A percentile compares a stretch with the other conserved stretches of the same genome.
phyloP scores from a whole-genome alignment of 2,888 invertebrate species.

The Eurois occulta region DNA sequence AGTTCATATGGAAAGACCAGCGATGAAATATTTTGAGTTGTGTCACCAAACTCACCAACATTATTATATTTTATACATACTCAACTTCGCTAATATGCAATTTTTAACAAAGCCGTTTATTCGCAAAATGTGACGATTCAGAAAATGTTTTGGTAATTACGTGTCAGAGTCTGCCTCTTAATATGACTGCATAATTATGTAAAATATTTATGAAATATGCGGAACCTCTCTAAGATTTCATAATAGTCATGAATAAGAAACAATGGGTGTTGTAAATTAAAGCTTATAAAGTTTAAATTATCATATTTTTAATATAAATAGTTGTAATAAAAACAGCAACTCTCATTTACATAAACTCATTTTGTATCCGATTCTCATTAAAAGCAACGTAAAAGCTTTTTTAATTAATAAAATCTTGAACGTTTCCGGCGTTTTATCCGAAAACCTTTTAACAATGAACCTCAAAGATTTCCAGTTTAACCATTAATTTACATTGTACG shows the following conservation, averaged over 20 bases:
- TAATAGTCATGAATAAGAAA: slow-evolving; percentile 16
- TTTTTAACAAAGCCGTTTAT: not conserved
- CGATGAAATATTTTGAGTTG: not conserved
- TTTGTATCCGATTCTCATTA: slow-evolving; percentile 45
- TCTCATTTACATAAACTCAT: slow-evolving; percentile 48
- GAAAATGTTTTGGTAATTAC: not conserved
- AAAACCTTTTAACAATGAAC: slow-evolving; percentile 58
- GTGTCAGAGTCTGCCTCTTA: not conserved
- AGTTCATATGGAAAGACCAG: not conserved
- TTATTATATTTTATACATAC: not conserved
- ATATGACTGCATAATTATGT: not conserved
- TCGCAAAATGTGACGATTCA: not conserved
- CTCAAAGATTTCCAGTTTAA: slow-evolving; percentile 51
- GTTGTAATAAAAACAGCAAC: slow-evolving; percentile 14
- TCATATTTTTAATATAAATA: slow-evolving; percentile 19
- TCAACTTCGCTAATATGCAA: not conserved
- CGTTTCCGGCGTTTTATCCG: slow-evolving; percentile 46
- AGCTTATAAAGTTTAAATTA: slow-evolving; percentile 29
- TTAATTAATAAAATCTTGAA: slow-evolving; percentile 56
- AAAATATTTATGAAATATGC: not conserved
- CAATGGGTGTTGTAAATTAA: slow-evolving; percentile 20
- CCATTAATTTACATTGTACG: slow-evolving; percentile 45
- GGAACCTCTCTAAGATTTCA: slow-evolving; percentile 30
- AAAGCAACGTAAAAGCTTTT: slow-evolving; percentile 47
- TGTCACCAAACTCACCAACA: not conserved